phyloP scores from a whole-genome alignment of 2,888 invertebrate species.

The Apamea monoglypha region DNA sequence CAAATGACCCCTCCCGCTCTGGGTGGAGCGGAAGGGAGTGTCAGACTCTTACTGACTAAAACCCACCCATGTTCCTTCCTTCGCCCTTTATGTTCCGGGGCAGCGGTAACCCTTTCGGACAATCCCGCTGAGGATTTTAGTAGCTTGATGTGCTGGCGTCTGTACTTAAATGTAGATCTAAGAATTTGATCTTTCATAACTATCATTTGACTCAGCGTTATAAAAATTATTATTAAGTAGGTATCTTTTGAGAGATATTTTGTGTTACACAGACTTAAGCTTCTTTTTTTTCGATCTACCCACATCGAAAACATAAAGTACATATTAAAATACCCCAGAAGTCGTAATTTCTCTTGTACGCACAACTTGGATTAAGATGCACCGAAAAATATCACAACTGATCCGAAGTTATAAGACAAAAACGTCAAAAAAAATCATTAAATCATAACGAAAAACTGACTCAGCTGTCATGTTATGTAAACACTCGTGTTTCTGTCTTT shows the following conservation, averaged over 20 bases:
- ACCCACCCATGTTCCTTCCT: too few species aligned
- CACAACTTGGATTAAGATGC: slow-evolving; percentile 62
- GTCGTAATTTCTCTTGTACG: slow-evolving; percentile 48
- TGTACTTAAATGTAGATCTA: background rate
- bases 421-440: slow-evolving; percentile 67
- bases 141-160: too few species aligned
- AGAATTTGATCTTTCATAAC: background rate
- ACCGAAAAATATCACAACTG: slow-evolving; percentile 58
- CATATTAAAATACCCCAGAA: slow-evolving; percentile 49
- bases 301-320: slow-evolving; percentile 51
- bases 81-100: too few species aligned
- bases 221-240: slow-evolving; percentile 7
- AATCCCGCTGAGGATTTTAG: too few species aligned
- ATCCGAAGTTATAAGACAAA: slow-evolving; percentile 68
- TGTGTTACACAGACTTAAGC: slow-evolving; percentile 2
- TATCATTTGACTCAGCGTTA: background rate
- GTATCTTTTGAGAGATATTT: slow-evolving; percentile 4
- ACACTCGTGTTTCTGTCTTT: slow-evolving; percentile 77
- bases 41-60: too few species aligned
- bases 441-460: slow-evolving; percentile 67
- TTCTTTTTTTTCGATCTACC: slow-evolving; percentile 47
- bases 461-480: slow-evolving; percentile 75
- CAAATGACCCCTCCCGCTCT: too few species aligned
- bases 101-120: too few species aligned
- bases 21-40: too few species aligned